Conservation (phyloP, 2,113 vertebrate genomes). For the Pygoscelis antarcticus region DNA sequence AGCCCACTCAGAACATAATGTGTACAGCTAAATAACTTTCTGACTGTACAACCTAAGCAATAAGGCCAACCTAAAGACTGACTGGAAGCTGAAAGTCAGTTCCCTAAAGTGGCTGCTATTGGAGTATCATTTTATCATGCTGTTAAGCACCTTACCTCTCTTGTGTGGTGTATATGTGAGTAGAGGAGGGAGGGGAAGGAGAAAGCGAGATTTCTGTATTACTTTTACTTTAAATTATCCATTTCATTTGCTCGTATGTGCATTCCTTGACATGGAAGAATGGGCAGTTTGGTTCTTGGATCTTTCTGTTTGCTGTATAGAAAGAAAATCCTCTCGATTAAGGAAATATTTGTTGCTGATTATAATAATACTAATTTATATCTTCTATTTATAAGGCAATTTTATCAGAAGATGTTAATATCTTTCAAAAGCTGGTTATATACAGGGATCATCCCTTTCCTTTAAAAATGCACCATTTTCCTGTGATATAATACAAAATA, state of each 20-base stretch:
- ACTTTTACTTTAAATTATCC: constrained; percentile 16
- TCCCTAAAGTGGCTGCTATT: neutral
- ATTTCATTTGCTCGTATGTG: neutral
- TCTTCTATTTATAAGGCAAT: neutral
- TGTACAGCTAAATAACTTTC: constrained; percentile 73
- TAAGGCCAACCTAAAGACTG: constrained; percentile 58
- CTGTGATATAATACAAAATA: neutral
- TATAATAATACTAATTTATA: neutral
- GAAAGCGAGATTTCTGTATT: constrained; percentile 11
- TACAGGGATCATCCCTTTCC: neutral
- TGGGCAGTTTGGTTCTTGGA: neutral
- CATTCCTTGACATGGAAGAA: neutral
- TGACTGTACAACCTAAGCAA: constrained; percentile 60
- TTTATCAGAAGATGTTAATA: neutral
- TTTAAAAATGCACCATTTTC: neutral
- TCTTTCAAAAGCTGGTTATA: neutral
- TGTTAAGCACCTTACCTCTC: neutral
- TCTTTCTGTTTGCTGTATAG: neutral
- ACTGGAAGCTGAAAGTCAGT: constrained; percentile 22
- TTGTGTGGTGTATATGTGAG: neutral
- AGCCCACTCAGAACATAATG: constrained; percentile 66
- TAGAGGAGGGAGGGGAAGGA: neutral
- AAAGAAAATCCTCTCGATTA: neutral
- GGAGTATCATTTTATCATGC: constrained; percentile 39
- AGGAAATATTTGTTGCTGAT: neutral